Base-by-base conservation (phyloP, 2,888 invertebrate species). In the Xanthorhoe spadicearia region DNA sequence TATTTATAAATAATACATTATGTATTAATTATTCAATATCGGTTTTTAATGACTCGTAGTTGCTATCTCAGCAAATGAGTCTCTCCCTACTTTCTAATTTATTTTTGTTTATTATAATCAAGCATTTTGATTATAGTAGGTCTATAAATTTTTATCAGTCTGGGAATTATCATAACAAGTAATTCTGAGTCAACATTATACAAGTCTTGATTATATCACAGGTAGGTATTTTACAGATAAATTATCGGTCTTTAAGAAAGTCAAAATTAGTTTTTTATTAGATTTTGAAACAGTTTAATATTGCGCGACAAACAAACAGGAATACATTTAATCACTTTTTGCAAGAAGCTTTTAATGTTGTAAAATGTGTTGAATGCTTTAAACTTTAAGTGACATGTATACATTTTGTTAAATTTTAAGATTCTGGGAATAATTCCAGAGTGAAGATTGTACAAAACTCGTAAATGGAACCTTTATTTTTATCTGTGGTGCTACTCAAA, bases 151-250 rank as follows among this genome's bases (percentile, higher is more conserved):
- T 53, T 56, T 46, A 63, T 51, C 56, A 60, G 69, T 64, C 43
- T 64, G 53, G 0, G 4, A 17, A 62, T 67, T 67, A 62, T 28
- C 69, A 67, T 70, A 70, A 66, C 64, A 17, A 38, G 58, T 63
- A 38, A 60, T 38, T 56, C 48, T 49, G 57, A 52, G 66, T 61
- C 38, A 61, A 61, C 50, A 46, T 15, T 61, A 53, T 49, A 53
- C 19, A 54, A 67, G 56, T 49, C 64, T 4, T 3, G 23, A 23
- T 23, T 23, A 23, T 23, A n/a, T n/a, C n/a, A n/a, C n/a, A n/a
- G n/a, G n/a, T n/a, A n/a, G n/a, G n/a, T n/a, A n/a, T n/a, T n/a
- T n/a, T n/a, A n/a, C n/a, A n/a, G n/a, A n/a, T n/a, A n/a, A n/a
- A n/a, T n/a, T n/a, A n/a, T n/a, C n/a, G n/a, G n/a, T n/a, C n/a